phyloP scores from a whole-genome alignment of 2,113 vertebrate species.

The Pitta sordida region DNA sequence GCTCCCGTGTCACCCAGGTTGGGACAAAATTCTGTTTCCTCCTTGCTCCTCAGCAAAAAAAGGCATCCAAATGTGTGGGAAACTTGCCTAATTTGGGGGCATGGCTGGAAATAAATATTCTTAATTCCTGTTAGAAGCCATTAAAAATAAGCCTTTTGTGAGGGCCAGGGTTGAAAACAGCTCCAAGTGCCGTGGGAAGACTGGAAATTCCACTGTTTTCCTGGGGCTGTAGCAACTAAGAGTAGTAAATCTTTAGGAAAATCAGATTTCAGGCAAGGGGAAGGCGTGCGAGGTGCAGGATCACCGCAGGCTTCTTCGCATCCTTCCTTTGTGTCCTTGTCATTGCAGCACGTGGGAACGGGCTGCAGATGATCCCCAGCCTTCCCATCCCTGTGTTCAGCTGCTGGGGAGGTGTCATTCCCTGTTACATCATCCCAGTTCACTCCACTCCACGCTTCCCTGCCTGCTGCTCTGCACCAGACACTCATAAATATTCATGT shows the following conservation, averaged over 20 bases:
- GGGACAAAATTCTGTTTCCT: background rate
- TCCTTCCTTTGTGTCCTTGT: background rate
- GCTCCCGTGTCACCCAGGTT: background rate
- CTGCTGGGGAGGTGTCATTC: conserved; percentile 31
- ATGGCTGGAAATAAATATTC: accelerated
- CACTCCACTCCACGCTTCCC: conserved; percentile 1
- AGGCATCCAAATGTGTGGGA: background rate
- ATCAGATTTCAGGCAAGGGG: background rate
- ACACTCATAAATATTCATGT: conserved; percentile 68
- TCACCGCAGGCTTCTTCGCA: accelerated
- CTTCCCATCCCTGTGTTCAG: background rate
- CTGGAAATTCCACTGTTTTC: background rate
- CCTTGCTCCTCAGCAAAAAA: background rate
- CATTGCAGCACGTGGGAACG: background rate
- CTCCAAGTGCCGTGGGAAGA: background rate
- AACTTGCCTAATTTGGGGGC: background rate
- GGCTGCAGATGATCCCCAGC: background rate
- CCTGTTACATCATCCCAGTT: background rate
- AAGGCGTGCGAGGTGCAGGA: background rate
- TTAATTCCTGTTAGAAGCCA: background rate
- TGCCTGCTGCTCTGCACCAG: conserved; percentile 59
- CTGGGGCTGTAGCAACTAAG: accelerated
- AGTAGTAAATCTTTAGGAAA: background rate
- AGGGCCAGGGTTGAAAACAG: background rate
- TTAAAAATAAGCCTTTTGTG: background rate